Evolutionary conservation across 2,797 vertebrate genomes (phyloP).

Genomic region (Phyllotis vaccarum): DNA sequence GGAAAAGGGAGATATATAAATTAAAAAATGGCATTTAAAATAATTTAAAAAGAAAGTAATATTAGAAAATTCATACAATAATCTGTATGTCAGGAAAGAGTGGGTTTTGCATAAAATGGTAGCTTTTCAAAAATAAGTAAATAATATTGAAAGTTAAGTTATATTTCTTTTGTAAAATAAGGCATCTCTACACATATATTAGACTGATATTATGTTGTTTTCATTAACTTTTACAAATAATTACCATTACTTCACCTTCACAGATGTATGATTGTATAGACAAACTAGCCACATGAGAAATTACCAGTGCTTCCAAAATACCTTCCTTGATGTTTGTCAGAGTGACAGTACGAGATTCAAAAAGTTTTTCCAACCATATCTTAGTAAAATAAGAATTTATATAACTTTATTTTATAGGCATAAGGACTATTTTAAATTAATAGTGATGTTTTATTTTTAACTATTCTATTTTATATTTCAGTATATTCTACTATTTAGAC

Average conservation of each 20-base stretch:
- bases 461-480: not conserved
- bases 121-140: too few relatives aligned
- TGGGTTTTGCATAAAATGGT: too few relatives aligned
- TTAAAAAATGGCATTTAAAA: too few relatives aligned
- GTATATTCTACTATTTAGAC: not conserved
- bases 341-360: not conserved
- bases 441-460: not conserved
- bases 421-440: not conserved
- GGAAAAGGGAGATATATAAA: too few relatives aligned
- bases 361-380: not conserved
- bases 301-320: not conserved
- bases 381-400: not conserved
- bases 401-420: not conserved
- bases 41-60: too few relatives aligned
- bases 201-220: not conserved
- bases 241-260: not conserved
- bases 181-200: not conserved
- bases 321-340: not conserved
- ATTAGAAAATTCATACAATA: too few relatives aligned
- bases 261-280: not conserved
- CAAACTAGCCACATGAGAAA: not conserved
- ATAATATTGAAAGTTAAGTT: not conserved
- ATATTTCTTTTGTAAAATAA: not conserved
- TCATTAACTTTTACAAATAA: not conserved
- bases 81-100: too few relatives aligned